Evolutionary conservation across 2,888 invertebrate species (phyloP).

Genomic region (Cyrtodaria siliqua): DNA sequence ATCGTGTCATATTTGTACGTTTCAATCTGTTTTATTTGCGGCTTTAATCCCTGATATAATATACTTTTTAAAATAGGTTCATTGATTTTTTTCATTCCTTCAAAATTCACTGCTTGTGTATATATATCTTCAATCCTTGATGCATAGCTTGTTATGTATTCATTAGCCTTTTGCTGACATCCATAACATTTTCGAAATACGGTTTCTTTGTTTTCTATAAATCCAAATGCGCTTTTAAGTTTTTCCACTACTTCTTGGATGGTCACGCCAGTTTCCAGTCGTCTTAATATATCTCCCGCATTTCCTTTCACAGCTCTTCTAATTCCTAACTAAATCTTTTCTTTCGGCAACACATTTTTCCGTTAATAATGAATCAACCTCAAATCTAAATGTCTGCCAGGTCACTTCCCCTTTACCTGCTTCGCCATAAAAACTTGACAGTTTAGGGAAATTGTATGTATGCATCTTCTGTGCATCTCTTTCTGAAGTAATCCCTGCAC

Average conservation of each 20-base stretch:
- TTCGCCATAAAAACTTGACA: slow-evolving; percentile 17
- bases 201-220: slow-evolving; percentile 1
- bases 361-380: not conserved
- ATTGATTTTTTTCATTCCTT: slow-evolving; percentile 6
- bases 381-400: slow-evolving; percentile 18
- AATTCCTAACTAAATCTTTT: slow-evolving; percentile 11
- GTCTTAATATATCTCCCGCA: slow-evolving; percentile 6
- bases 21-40: slow-evolving; percentile 11
- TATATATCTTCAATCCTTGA: not conserved
- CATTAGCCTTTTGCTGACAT: too few relatives aligned
- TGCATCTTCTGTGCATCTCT: too few relatives aligned
- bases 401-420: slow-evolving; percentile 10
- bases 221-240: slow-evolving; percentile 7
- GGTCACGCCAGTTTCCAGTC: not conserved
- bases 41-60: slow-evolving; percentile 19
- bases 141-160: not conserved
- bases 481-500: too few relatives aligned
- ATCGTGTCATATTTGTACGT: slow-evolving; percentile 20
- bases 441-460: too few relatives aligned
- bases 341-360: not conserved
- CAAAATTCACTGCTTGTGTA: slow-evolving; percentile 2
- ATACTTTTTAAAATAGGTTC: slow-evolving; percentile 12
- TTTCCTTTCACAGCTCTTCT: slow-evolving; percentile 17
- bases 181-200: slow-evolving; percentile 3
- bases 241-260: slow-evolving; percentile 11